Base-by-base conservation (phyloP, 2,113 vertebrate genomes). In the Condylura cristata region DNA sequence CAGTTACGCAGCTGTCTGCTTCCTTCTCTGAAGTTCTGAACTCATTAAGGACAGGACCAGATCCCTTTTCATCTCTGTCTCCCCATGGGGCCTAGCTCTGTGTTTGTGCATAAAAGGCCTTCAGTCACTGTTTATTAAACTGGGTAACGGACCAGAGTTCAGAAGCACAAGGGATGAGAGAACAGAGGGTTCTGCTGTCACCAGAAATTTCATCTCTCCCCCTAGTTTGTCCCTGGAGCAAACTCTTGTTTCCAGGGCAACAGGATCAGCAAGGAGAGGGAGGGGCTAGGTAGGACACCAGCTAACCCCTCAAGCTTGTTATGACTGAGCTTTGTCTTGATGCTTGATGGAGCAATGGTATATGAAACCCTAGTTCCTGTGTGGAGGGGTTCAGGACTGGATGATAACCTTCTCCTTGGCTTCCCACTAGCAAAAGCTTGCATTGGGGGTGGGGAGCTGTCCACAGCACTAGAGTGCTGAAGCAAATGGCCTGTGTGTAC, bases 231-330 rank as follows among this genome's bases (percentile, higher is more conserved):
- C 71, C 60, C 75, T 70, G 63, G 65, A 86, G 76, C 76, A 93
- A 81, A 70, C 56, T 79, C 90, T 76, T 87, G 89, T 95, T 97
- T 90, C 94, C 86, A 92, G n/a, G 26, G 39, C 89, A 91, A 95
- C 68, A 71, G 48, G 53, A 91, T 44, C 41, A 60, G 66, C 71
- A 46, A 86, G 37, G 60, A 93, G 60, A 37, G 20, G 17, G 44
- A 44, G 72, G 74, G 26, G 44, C 76, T 96, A 75, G 79, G 94
- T 90, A 61, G 0, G 14, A 4, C 24, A 85, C 82, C 70, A 78
- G 71, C 86, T 74, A 68, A 78, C 56, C 86, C 88, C 11, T 53
- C 13, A 3, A 48, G 17, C 44, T 91, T 83, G 34, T 51, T 51
- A 3, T 13, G 37, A 32, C n/a, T n/a, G n/a, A 58, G 12, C 20